Percentiles rank a stretch among this genome's conserved stretches.
Conservation (phyloP, 2,888 invertebrate genomes). For the Drosophila imparisetae region DNA sequence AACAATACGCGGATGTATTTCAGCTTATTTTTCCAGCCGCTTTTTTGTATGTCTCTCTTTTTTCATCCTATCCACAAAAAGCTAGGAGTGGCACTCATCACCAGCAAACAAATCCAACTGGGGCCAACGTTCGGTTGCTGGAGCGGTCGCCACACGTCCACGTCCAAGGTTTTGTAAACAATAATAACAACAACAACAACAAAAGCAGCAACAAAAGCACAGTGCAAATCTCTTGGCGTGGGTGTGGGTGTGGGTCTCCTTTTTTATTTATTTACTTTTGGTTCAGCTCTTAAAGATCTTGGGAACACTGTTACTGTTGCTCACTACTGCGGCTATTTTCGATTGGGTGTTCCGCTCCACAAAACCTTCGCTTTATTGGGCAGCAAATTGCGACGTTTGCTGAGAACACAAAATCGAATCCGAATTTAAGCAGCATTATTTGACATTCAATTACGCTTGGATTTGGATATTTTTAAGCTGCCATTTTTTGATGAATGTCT, state of each 20-base stretch:
- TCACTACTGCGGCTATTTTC: constrained; percentile 18
- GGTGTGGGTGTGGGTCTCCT: constrained; percentile 65
- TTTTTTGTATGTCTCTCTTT: constrained; percentile 30
- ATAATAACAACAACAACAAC: constrained; percentile 39
- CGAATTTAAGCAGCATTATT: constrained; percentile 22
- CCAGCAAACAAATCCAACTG: constrained; percentile 44
- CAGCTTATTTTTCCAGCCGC: constrained; percentile 11
- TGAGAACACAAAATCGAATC: constrained; percentile 10
- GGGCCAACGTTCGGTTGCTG: constrained; percentile 66
- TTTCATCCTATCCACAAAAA: constrained; percentile 55
- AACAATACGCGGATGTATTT: constrained; percentile 79
- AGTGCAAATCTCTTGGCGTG: constrained; percentile 54
- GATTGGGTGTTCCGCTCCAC: constrained; percentile 67
- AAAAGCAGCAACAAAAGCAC: constrained; percentile 8
- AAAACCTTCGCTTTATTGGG: constrained; percentile 59
- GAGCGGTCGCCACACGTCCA: constrained; percentile 60
- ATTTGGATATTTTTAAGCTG: constrained; percentile 7
- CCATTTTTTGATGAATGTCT: neutral
- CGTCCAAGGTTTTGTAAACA: constrained; percentile 78
- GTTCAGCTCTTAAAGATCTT: constrained; percentile 21
- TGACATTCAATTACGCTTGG: constrained; percentile 21
- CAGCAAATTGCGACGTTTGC: constrained; percentile 43
- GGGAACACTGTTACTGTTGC: constrained; percentile 15
- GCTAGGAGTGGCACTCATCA: constrained; percentile 80
- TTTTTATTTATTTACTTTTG: neutral